Evolutionary conservation across 2,113 vertebrate genomes (phyloP).

Genomic region (Leucoraja erinaceus): DNA sequence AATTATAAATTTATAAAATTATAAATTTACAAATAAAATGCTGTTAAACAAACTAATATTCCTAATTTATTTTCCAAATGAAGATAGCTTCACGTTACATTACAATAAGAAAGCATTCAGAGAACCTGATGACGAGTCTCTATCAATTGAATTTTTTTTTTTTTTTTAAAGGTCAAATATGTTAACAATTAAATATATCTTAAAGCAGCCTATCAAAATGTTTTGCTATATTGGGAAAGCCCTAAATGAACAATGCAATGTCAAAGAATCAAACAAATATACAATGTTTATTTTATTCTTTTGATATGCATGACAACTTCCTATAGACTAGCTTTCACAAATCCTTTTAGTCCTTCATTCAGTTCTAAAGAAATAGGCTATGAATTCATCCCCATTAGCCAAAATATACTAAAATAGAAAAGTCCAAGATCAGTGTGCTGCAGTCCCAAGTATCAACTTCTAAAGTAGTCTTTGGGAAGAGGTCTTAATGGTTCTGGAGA

Average conservation of each 20-base stretch:
- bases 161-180: neutral
- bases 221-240: neutral
- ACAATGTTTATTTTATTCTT: neutral
- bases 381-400: neutral
- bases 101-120: neutral
- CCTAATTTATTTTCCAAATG: neutral
- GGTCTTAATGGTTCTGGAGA: neutral
- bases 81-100: neutral
- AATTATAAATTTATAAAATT: too few species aligned
- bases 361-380: too few species aligned
- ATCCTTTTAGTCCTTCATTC: neutral
- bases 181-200: neutral
- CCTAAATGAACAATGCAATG: neutral
- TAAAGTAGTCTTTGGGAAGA: neutral
- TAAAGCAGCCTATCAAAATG: neutral
- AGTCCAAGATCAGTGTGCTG: neutral
- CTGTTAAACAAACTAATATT: neutral
- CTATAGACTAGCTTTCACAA: neutral
- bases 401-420: neutral
- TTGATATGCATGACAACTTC: neutral
- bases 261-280: neutral
- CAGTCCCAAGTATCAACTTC: neutral
- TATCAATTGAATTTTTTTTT: neutral
- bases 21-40: too few species aligned
- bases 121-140: neutral